Evolutionary conservation across 2,113 vertebrate species (phyloP), one percentile per base, ranked within the genome.

Genomic region (Neogobius melanostomus): DNA sequence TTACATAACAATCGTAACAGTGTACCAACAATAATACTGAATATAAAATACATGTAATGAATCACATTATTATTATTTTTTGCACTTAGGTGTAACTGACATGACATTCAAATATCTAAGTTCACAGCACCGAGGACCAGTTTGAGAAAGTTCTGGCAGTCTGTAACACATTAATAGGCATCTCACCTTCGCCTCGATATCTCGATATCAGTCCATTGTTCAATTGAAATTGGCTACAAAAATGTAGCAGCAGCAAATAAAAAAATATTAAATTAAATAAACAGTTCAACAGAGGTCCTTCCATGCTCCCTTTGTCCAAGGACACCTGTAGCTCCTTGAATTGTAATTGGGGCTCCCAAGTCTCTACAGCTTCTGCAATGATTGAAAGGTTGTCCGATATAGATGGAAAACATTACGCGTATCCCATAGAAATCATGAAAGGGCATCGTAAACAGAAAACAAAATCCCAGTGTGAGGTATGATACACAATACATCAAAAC

Each of bases 11-110:
- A 93, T 92, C 92, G 94, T 95, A 98, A 96, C 96, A 98, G 95
- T 97, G 96, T 96, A 96, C 93, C 95, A 92, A 96, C 95, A 98
- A 94, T 96, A 97, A 97, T 97, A 98, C 94, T 94, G 93, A 95
- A 92, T 96, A 98, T 95, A 98, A 97, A 97, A 98, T 96, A 95
- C 93, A 98, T 93, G 94, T 92, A 96, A 96, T 93, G 95, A 95
- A 95, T 95, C 94, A 96, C 93, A 96, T 93, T 94, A 95, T 92
- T 90, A 71, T 84, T 87, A 79, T 86, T 93, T 85, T 84, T 93
- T 94, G 90, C 87, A 88, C 72, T 95, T 91, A 93, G 92, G 85
- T 85, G 92, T 94, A 94, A 91, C 87, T 93, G 94, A 96, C 90
- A 91, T 94, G 93, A 98, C 95, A 96, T 96, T 98, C 94, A 96